These are phyloP conservation scores for Drosophila insularis DNA, from an alignment of 1,140 invertebrate species.

Conservation along the genomic window DNA sequence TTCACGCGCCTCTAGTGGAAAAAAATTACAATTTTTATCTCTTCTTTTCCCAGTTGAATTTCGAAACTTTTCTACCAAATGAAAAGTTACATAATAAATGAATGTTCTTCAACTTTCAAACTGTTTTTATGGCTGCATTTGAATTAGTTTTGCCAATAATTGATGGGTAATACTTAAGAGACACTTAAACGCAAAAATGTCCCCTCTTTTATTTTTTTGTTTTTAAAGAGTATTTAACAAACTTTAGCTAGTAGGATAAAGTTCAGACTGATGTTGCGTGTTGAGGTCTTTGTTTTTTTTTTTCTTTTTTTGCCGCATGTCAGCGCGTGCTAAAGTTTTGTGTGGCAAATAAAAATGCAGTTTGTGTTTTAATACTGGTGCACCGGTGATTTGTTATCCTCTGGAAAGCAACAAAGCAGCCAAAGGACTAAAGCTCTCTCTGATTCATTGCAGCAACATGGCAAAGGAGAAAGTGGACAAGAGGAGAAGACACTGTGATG, in stretches of 20 bases:
- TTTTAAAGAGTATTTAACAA: constrained; percentile 7
- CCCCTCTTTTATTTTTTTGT: background rate
- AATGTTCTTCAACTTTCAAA: too few species aligned
- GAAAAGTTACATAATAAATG: too few species aligned
- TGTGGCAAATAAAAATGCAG: constrained; percentile 14
- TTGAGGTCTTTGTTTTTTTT: background rate
- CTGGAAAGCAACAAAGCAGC: background rate
- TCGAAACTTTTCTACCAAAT: too few species aligned
- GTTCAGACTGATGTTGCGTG: constrained; percentile 10
- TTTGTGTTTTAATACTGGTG: constrained; percentile 8
- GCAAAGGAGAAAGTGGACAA: background rate
- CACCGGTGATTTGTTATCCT: constrained; percentile 8
- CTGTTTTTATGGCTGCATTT: too few species aligned
- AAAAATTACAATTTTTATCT: too few species aligned
- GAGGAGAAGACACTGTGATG: background rate
- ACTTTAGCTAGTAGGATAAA: background rate
- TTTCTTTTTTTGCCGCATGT: constrained; percentile 10
- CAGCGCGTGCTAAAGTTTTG: constrained; percentile 6
- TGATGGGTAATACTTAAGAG: background rate
- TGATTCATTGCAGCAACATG: constrained; percentile 6
- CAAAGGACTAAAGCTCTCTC: constrained; percentile 3
- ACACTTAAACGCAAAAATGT: background rate
- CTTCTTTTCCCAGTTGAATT: too few species aligned
- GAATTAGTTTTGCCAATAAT: background rate
- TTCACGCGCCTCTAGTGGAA: too few species aligned